Conservation (phyloP, 2,888 invertebrate genomes). For the Elegia similella region DNA sequence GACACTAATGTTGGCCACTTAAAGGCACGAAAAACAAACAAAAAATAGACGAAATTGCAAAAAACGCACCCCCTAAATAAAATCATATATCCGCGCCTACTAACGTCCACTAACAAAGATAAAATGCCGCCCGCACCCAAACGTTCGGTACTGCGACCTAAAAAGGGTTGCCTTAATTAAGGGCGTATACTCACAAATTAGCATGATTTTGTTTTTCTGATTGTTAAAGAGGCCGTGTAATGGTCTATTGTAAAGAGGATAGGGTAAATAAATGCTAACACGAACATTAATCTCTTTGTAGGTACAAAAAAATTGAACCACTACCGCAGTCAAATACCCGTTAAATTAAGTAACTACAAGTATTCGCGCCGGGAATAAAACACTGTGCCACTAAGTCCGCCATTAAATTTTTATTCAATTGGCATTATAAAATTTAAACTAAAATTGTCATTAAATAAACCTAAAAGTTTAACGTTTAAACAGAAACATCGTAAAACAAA, state of each 20-base stretch:
- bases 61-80: too few species aligned
- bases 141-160: slow-evolving; percentile 52
- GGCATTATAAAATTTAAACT: background rate
- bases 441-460: background rate
- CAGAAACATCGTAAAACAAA: background rate
- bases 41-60: too few species aligned
- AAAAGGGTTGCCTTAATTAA: slow-evolving; percentile 70
- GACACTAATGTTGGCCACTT: too few species aligned
- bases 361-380: too few species aligned
- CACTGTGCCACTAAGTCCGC: too few species aligned
- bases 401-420: too few species aligned
- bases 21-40: too few species aligned
- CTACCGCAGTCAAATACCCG: too few species aligned
- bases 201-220: slow-evolving; percentile 50
- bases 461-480: background rate
- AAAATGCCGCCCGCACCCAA: slow-evolving; percentile 45
- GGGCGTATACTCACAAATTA: slow-evolving; percentile 56
- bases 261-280: background rate
- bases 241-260: slow-evolving; percentile 5
- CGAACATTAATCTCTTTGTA: too few species aligned
- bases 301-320: too few species aligned
- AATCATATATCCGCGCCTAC: slow-evolving; percentile 23
- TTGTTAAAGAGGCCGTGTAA: slow-evolving; percentile 16
- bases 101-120: slow-evolving; percentile 66
- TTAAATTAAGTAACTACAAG: too few species aligned